Conservation (phyloP, 2,888 invertebrate species). For the Drosophila sordidula region DNA sequence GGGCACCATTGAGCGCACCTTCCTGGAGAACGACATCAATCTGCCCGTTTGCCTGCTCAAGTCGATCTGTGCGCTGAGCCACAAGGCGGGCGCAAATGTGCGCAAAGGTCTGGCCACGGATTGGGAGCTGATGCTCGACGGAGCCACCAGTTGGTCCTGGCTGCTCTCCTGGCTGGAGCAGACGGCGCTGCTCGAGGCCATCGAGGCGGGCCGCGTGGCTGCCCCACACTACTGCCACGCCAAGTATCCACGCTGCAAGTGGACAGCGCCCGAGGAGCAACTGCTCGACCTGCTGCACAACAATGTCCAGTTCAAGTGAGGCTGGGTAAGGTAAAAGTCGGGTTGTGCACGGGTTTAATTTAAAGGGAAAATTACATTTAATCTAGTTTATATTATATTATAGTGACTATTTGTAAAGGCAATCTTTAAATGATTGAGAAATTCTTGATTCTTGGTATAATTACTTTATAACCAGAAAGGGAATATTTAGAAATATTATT, state of each 20-base stretch:
- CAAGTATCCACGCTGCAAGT: constrained; percentile 86
- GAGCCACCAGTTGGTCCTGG: constrained; percentile 85
- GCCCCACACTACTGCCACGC: constrained; percentile 82
- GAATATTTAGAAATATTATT: no score
- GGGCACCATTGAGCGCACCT: constrained; percentile 86
- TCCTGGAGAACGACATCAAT: constrained; percentile 87
- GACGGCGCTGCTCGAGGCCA: constrained; percentile 86
- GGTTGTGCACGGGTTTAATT: no score
- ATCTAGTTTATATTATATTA: background rate
- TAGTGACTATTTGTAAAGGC: no score
- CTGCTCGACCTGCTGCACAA: constrained; percentile 62
- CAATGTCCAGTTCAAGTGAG: constrained; percentile 70
- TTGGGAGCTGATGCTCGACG: constrained; percentile 86
- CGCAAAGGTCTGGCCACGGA: constrained; percentile 84
- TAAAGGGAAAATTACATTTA: no score
- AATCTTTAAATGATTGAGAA: no score
- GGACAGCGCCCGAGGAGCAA: constrained; percentile 75
- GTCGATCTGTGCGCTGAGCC: constrained; percentile 86
- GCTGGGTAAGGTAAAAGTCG: background rate
- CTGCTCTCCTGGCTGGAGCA: constrained; percentile 85
- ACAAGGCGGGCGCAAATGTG: constrained; percentile 82
- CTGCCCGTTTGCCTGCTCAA: constrained; percentile 88
- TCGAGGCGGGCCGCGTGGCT: constrained; percentile 84
- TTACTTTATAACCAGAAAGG: no score
- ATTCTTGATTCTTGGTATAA: no score